A percentile compares a stretch with the other conserved stretches of the same genome.
Conservation (phyloP, 2,113 vertebrate species). For the Gopherus flavomarginatus region DNA sequence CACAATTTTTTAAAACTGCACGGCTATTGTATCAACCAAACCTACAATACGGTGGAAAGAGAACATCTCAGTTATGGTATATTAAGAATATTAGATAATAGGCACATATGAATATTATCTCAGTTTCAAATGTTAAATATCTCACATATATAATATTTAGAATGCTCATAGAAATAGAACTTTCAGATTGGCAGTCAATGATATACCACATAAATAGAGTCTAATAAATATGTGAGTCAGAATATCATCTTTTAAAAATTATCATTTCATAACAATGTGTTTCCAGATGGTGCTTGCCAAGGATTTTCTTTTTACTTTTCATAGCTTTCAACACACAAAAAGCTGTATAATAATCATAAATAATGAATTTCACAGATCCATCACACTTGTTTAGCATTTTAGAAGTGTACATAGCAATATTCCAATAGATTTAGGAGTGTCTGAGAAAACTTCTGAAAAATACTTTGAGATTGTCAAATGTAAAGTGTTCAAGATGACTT, state of each 20-base stretch:
- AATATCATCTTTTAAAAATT: background rate
- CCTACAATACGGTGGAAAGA: background rate
- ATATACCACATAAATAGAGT: background rate
- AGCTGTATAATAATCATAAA: background rate
- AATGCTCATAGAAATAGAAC: background rate
- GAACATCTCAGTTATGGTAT: background rate
- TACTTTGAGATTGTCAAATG: background rate
- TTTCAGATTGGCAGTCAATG: background rate
- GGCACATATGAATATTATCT: rapidly evolving
- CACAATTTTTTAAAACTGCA: background rate
- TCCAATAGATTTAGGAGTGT: background rate
- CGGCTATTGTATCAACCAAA: background rate
- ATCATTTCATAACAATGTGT: background rate
- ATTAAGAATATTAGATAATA: background rate
- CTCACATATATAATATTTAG: background rate
- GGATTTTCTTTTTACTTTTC: background rate
- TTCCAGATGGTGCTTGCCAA: background rate
- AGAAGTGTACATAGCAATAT: background rate
- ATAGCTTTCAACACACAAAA: background rate
- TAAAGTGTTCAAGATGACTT: background rate
- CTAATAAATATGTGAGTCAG: background rate
- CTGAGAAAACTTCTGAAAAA: background rate
- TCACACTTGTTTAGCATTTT: too few species aligned
- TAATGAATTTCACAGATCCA: background rate
- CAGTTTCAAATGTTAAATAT: background rate